Percentiles rank a stretch among this genome's conserved stretches.
These are phyloP conservation scores for Cygnus olor DNA, from an alignment of 2,797 vertebrate species.

Conservation along the genomic window DNA sequence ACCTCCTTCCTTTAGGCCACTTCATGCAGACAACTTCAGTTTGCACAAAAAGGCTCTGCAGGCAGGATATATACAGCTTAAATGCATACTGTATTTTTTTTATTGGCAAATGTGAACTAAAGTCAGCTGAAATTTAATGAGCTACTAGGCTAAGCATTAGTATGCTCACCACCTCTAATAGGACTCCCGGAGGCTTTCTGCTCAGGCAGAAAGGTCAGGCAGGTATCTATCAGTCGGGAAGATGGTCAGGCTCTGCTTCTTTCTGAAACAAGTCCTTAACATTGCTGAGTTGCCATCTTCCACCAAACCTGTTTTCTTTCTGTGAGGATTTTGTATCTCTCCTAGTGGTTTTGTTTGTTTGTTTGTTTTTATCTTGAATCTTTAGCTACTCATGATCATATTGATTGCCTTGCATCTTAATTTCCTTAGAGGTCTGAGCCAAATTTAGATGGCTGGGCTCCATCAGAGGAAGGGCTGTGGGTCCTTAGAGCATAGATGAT, in stretches of 20 bases:
- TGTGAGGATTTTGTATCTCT: background rate
- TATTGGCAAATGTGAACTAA: background rate
- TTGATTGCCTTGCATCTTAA: background rate
- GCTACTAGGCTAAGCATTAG: background rate
- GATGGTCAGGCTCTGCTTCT: background rate
- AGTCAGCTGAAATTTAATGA: background rate
- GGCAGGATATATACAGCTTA: background rate
- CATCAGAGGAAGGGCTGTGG: rapidly evolving
- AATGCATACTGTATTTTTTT: background rate
- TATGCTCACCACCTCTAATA: background rate
- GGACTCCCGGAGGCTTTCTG: background rate
- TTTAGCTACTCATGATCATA: background rate
- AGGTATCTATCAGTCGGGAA: background rate
- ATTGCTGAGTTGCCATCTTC: background rate
- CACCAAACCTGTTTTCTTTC: background rate
- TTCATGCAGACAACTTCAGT: background rate
- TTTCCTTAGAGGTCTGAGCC: background rate
- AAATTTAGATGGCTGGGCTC: background rate
- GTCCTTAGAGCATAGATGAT: background rate
- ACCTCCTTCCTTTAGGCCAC: background rate
- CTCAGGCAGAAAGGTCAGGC: background rate
- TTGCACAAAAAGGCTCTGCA: background rate
- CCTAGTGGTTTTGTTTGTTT: no score
- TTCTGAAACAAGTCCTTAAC: background rate
- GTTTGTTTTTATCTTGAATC: background rate